Conservation (phyloP, 2,888 invertebrate genomes). For the Scaptomyza reducta region DNA sequence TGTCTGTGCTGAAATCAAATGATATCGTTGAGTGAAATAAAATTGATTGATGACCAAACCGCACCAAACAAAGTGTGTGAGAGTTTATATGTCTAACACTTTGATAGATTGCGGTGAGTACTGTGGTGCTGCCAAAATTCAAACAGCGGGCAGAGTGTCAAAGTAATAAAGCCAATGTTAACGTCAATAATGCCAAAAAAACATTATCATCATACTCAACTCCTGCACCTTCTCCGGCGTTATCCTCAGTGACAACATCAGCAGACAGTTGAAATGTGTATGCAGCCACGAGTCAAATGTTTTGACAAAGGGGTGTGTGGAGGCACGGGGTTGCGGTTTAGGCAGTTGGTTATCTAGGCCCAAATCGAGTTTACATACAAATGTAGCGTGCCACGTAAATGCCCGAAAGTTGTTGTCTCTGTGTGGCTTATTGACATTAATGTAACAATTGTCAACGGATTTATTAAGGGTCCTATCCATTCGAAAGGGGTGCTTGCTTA, state of each 20-base stretch:
- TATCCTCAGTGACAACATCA: slow-evolving; percentile 7
- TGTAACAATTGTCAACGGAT: slow-evolving; percentile 83
- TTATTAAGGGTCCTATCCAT: slow-evolving; percentile 72
- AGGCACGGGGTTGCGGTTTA: not conserved
- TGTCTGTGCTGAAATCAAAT: slow-evolving; percentile 26
- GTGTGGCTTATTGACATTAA: slow-evolving; percentile 78
- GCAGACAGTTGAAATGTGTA: slow-evolving; percentile 29
- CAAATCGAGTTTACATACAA: slow-evolving; percentile 48
- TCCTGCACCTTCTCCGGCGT: not conserved
- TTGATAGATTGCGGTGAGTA: slow-evolving; percentile 72
- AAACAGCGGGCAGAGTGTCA: slow-evolving; percentile 69
- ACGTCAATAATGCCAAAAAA: slow-evolving; percentile 43
- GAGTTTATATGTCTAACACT: slow-evolving; percentile 57
- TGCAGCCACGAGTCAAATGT: slow-evolving; percentile 61
- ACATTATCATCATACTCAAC: slow-evolving; percentile 32
- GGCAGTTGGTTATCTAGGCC: slow-evolving; percentile 7
- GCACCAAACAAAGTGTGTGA: slow-evolving; percentile 40
- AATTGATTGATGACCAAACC: slow-evolving; percentile 78
- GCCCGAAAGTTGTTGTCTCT: slow-evolving; percentile 51
- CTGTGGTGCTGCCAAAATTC: slow-evolving; percentile 28
- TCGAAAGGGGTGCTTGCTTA: slow-evolving; percentile 29
- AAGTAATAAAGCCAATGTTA: slow-evolving; percentile 54
- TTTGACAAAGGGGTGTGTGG: slow-evolving; percentile 54
- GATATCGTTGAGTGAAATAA: slow-evolving; percentile 56
- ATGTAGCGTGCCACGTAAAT: slow-evolving; percentile 64